Evolutionary conservation across 2,888 invertebrate genomes (phyloP), one percentile per base, ranked within the genome.

Genomic region (Pimpla rufipes): DNA sequence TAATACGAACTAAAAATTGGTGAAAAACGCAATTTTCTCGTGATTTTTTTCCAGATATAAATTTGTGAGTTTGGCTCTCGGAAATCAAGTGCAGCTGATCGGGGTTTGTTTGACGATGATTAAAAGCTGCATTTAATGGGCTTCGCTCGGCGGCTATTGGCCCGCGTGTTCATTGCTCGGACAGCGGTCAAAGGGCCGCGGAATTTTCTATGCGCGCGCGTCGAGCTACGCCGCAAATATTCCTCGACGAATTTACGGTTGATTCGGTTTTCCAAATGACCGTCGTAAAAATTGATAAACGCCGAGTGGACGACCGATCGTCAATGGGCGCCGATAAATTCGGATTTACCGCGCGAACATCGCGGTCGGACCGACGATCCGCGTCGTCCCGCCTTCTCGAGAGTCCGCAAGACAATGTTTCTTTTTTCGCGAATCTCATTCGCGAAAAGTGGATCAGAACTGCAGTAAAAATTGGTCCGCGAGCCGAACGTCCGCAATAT

Each of bases 381-480:
- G n/a, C n/a, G n/a, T n/a, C n/a, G n/a, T n/a, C n/a, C n/a, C n/a
- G n/a, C n/a, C 3, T 23, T 55, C 23, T 23, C 23, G 3, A 55
- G 23, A n/a, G n/a, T n/a, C n/a, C n/a, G 4, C 23, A 23, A 10
- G 2, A 23, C 10, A 21, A 55, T 55, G 4, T 13, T 55, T 23
- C 23, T 4, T 45, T 23, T 55, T 55, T 55, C 23, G 21, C n/a
- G 10, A 23, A 23, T 23, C 11, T 11, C 0, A 21, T 8, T 52
- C 52, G 2, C 1, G 23, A 55, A 23, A 55, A 55, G 55, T 55
- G 21, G 55, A 55, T 11, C 55, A 23, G 21, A 55, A 55, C 55
- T 23, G 55, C 55, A 23, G 23, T 55, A 55, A 55, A 13, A 55
- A n/a, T n/a, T n/a, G n/a, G n/a, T 55, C 29, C 29, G 29, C 29